Conservation (phyloP, 2,113 vertebrate genomes). For the Vicugna pacos region DNA sequence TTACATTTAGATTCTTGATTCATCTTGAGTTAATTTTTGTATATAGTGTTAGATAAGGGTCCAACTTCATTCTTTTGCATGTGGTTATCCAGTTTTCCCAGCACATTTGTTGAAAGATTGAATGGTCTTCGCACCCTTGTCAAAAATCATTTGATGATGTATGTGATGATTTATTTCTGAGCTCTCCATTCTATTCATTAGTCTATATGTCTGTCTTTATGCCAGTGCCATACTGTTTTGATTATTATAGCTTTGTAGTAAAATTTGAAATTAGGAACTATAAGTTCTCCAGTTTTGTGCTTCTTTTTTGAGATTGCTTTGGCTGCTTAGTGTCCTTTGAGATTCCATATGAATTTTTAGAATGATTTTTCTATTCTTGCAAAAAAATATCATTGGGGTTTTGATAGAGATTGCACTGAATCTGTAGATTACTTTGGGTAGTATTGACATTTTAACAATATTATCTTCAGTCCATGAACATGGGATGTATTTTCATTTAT, state of each 20-base stretch:
- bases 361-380: neutral
- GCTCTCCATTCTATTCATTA: neutral
- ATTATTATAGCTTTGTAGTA: neutral
- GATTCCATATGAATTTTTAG: conserved; percentile 30
- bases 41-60: neutral
- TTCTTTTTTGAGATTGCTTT: neutral
- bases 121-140: neutral
- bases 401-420: neutral
- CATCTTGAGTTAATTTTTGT: neutral
- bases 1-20: neutral
- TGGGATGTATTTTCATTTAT: neutral
- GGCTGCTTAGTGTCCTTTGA: neutral
- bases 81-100: neutral
- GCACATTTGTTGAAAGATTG: neutral
- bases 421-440: conserved; percentile 6
- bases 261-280: neutral
- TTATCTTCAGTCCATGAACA: neutral
- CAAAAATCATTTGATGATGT: neutral
- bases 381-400: neutral
- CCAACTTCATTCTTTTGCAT: neutral
- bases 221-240: neutral
- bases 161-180: neutral
- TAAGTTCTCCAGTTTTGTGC: neutral
- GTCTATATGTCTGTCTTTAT: neutral
- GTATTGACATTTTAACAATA: neutral